A percentile compares a stretch with the other conserved stretches of the same genome.
phyloP scores from a whole-genome alignment of 1,140 invertebrate species.

The Drosophila tsacasi region DNA sequence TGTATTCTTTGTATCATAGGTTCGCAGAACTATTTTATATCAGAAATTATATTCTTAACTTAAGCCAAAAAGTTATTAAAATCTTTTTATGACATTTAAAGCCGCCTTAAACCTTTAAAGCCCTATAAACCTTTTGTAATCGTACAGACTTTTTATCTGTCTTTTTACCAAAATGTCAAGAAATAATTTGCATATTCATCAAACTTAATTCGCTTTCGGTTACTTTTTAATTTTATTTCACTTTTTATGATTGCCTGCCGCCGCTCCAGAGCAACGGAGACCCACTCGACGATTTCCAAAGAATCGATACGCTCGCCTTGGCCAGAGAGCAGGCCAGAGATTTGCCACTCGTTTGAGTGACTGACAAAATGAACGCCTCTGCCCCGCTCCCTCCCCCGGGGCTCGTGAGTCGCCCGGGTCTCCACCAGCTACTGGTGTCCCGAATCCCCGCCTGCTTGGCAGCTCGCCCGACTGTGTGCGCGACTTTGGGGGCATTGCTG shows the following conservation, averaged over 20 bases:
- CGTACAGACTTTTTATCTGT: not conserved
- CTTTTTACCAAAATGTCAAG: not conserved
- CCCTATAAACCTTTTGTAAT: not conserved
- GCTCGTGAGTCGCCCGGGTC: constrained; percentile 6
- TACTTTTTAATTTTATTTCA: not conserved
- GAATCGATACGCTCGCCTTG: constrained; percentile 34
- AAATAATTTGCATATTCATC: constrained; percentile 1
- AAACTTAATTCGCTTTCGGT: not conserved
- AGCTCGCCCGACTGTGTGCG: constrained; percentile 67
- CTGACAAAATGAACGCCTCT: constrained; percentile 67
- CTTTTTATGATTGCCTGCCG: constrained; percentile 7
- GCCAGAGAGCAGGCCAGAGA: constrained; percentile 14
- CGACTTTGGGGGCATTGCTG: constrained; percentile 84
- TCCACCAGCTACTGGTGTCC: constrained; percentile 38
- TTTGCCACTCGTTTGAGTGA: constrained; percentile 68
- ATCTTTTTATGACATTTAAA: not conserved
- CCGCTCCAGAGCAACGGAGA: constrained; percentile 1
- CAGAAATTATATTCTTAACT: too few relatives aligned
- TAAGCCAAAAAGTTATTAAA: too few relatives aligned
- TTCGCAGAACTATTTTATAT: too few relatives aligned
- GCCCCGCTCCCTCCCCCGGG: constrained; percentile 15
- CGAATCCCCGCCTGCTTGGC: constrained; percentile 64
- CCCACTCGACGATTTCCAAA: constrained; percentile 24
- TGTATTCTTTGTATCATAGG: too few relatives aligned
- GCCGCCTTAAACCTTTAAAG: not conserved